Evolutionary conservation across 2,797 vertebrate genomes (phyloP), one percentile per base, ranked within the genome.

Genomic region (Pangasius sanitwongsei): DNA sequence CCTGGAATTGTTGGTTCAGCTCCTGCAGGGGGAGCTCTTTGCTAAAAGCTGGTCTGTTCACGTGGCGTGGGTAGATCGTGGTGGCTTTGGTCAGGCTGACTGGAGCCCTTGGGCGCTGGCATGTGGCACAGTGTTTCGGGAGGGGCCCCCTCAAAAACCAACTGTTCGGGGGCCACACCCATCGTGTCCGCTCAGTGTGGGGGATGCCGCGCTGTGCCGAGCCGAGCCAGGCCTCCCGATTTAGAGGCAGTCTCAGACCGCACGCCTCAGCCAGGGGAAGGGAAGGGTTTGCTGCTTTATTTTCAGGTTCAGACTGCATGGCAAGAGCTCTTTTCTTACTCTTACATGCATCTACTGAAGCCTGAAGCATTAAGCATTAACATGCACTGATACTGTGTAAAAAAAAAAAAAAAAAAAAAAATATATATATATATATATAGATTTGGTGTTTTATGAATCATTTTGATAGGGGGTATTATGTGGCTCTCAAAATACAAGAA

Each of bases 71-170:
- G 96, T 94, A 94, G 95, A 94, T 95, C 95, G 96, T 92, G 95
- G 96, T 96, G 96, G 96, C 95, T 97, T 94, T 97, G 96, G 96
- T 97, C 96, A 97, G 96, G 97, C 96, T 95, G 96, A 96, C 96
- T 97, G 97, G 96, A 97, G 97, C 97, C 97, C 96, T 96, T 97
- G 96, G 97, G 97, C 94, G 95, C 96, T 97, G 96, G 97, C 96
- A 97, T 96, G 94, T 95, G 95, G 96, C 91, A 93, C 94, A 95
- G 95, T 95, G 94, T 95, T 96, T 94, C 95, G 96, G 96, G 96
- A 96, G 96, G 96, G 96, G 96, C 96, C 95, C 96, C 95, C 95
- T 96, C 95, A 97, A 96, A 96, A 96, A 95, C 96, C 95, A 96
- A 96, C 95, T 96, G 95, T 94, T 92, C 86, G 94, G 96, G 96